A percentile compares a stretch with the other conserved stretches of the same genome.
Evolutionary conservation across 2,797 vertebrate species (phyloP).

Genomic region (Mionectes olivaceus): DNA sequence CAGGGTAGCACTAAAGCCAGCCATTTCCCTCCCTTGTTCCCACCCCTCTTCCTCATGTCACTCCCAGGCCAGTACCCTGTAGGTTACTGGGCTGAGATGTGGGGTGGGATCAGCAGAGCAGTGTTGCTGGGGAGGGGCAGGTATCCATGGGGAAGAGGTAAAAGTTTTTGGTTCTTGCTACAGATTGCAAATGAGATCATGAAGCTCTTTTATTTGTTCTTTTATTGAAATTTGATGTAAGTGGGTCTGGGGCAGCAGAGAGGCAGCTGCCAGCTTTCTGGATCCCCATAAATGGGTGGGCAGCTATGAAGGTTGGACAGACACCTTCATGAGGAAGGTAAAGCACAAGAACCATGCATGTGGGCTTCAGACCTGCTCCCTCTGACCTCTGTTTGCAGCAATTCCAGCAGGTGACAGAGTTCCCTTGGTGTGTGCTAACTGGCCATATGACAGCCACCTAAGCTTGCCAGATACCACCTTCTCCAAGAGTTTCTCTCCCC

Average conservation of each 20-base stretch:
- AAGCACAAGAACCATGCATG: fast-evolving
- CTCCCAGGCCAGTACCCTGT: neutral
- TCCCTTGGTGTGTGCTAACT: neutral
- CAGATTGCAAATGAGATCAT: neutral
- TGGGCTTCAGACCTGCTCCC: neutral
- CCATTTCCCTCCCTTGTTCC: neutral
- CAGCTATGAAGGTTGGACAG: neutral
- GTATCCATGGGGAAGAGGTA: neutral
- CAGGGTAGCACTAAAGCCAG: neutral
- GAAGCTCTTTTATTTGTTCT: neutral
- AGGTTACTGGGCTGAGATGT: neutral
- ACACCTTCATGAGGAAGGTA: neutral
- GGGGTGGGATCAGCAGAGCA: neutral
- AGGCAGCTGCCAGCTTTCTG: neutral
- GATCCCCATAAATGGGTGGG: neutral
- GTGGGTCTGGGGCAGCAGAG: neutral
- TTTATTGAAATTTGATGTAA: neutral
- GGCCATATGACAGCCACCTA: neutral
- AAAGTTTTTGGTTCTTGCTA: neutral
- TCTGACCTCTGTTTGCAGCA: neutral
- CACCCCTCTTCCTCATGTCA: fast-evolving
- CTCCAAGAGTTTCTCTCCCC: neutral
- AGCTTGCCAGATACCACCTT: neutral
- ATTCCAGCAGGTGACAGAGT: neutral
- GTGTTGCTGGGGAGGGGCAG: neutral